Conservation (phyloP, 1,140 invertebrate genomes). For the Zaprionus kolodkinae region DNA sequence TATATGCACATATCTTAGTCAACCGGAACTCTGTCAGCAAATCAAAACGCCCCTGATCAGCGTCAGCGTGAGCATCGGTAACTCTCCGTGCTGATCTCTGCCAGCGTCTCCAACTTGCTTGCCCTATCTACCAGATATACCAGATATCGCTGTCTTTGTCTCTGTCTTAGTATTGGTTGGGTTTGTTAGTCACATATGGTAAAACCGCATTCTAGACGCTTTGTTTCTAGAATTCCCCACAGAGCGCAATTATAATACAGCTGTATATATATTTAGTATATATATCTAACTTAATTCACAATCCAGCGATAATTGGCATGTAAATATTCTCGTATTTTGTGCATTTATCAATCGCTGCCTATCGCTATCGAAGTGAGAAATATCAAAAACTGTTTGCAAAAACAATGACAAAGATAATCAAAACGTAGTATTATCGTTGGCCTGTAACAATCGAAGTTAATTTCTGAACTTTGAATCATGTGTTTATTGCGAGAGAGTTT, state of each 20-base stretch:
- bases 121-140: neutral
- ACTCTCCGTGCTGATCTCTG: constrained; percentile 13
- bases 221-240: constrained; percentile 35
- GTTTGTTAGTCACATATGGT: constrained; percentile 28
- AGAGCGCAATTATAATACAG: constrained; percentile 22
- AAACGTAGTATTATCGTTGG: neutral
- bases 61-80: neutral
- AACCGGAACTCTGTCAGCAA: constrained; percentile 67
- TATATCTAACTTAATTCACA: constrained; percentile 32
- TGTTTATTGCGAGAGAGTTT: constrained; percentile 7
- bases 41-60: constrained; percentile 49
- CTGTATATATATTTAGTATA: constrained; percentile 2
- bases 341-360: constrained; percentile 20
- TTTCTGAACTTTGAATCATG: neutral
- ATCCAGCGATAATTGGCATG: constrained; percentile 15
- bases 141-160: neutral
- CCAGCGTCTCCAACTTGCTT: constrained; percentile 42
- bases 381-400: neutral
- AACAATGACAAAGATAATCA: constrained; percentile 23
- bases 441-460: constrained; percentile 12
- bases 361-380: constrained; percentile 20
- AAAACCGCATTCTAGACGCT: constrained; percentile 25
- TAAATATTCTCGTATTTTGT: constrained; percentile 11
- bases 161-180: neutral
- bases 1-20: constrained; percentile 59